phyloP scores from a whole-genome alignment of 2,113 vertebrate genomes.

The Rhineura floridana region DNA sequence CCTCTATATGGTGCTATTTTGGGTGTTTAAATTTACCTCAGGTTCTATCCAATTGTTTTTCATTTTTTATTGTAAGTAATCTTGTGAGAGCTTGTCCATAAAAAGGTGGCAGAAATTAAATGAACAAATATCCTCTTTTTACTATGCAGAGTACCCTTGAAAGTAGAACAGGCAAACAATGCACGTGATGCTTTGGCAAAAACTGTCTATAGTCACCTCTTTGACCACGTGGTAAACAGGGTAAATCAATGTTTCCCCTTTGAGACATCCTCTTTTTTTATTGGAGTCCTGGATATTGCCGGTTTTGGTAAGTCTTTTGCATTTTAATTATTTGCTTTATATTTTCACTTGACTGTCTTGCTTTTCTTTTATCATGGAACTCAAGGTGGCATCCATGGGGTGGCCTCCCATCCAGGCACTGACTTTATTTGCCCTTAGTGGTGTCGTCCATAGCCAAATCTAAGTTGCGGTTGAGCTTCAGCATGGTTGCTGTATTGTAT shows the following conservation, averaged over 20 bases:
- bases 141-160: conserved; percentile 88
- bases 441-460: too few species aligned
- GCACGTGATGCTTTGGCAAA: conserved; percentile 96
- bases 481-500: background rate
- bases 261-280: conserved; percentile 90
- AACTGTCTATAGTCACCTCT: conserved; percentile 94
- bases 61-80: background rate
- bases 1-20: background rate
- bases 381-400: background rate
- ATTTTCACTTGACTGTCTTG: background rate
- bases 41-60: background rate
- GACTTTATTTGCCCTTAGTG: background rate
- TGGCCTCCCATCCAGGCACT: background rate
- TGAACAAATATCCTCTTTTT: background rate
- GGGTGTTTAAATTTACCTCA: background rate
- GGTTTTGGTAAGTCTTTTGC: conserved; percentile 87
- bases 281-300: conserved; percentile 97
- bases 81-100: background rate
- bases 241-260: conserved; percentile 98
- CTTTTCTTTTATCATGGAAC: background rate
- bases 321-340: background rate
- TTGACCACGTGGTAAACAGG: conserved; percentile 96
- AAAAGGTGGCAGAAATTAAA: background rate
- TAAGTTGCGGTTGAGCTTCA: background rate
- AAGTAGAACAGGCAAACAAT: conserved; percentile 96